Evolutionary conservation across 2,888 invertebrate species (phyloP).

Genomic region (Melieria picta): DNA sequence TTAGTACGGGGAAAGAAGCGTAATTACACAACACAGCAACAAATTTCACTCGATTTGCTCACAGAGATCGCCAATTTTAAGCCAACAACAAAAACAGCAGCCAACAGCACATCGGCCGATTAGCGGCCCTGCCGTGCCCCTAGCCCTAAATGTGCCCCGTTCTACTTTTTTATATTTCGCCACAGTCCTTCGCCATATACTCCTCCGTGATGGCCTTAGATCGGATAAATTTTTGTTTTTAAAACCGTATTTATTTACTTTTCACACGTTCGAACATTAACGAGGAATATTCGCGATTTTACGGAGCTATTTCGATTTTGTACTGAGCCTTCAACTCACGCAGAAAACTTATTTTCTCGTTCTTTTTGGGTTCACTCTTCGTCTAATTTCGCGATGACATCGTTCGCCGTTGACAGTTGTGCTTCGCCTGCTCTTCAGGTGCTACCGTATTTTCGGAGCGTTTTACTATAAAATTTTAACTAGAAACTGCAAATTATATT

Average conservation of each 20-base stretch:
- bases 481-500: too few species aligned
- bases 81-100: too few species aligned
- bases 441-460: too few species aligned
- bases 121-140: too few species aligned
- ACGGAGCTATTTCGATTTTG: conserved; percentile 32
- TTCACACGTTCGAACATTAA: not conserved
- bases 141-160: too few species aligned
- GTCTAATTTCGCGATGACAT: not conserved
- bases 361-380: conserved; percentile 4
- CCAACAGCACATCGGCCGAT: too few species aligned
- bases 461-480: too few species aligned
- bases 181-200: too few species aligned
- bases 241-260: not conserved
- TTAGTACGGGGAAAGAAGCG: not conserved
- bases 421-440: not conserved
- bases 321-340: conserved; percentile 7
- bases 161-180: too few species aligned
- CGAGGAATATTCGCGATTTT: not conserved
- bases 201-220: too few species aligned
- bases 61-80: not conserved
- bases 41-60: not conserved
- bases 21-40: conserved; percentile 4
- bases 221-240: too few species aligned
- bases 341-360: conserved; percentile 13
- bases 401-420: not conserved